Evolutionary conservation across 2,113 vertebrate genomes (phyloP).

Genomic region (Garra rufa): DNA sequence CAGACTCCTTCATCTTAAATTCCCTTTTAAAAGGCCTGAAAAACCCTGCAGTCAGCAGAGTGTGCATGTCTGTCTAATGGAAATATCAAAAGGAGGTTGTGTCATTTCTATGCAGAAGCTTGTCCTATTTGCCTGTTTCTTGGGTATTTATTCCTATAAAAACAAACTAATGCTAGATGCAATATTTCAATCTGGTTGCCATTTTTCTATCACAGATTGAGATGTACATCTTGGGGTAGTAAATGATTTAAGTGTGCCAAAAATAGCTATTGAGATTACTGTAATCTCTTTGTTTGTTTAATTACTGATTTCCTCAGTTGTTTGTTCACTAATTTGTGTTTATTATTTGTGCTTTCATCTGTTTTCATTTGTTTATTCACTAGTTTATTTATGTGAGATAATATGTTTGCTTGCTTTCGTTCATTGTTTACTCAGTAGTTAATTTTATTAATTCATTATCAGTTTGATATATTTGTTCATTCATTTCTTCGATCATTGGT

Average conservation of each 20-base stretch:
- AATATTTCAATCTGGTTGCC: not conserved
- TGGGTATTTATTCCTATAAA: not conserved
- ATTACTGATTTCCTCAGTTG: not conserved
- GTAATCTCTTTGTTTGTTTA: not conserved
- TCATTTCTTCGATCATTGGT: not conserved
- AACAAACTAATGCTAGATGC: not conserved
- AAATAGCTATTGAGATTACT: not conserved
- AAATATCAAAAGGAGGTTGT: constrained; percentile 11
- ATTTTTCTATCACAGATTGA: too few relatives aligned
- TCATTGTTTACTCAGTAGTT: too few relatives aligned
- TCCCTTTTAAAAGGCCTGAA: constrained; percentile 9
- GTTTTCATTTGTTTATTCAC: too few relatives aligned
- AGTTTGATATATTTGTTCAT: not conserved
- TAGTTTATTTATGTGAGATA: too few relatives aligned
- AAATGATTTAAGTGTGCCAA: not conserved
- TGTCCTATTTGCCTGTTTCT: not conserved
- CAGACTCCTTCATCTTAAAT: not conserved
- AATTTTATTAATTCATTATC: not conserved
- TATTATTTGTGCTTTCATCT: not conserved
- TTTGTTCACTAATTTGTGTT: too few relatives aligned
- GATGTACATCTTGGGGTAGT: not conserved
- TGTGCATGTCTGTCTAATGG: constrained; percentile 1
- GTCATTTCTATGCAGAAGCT: not conserved
- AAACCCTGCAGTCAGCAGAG: not conserved
- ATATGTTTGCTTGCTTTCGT: too few relatives aligned